Percentiles rank a stretch among this genome's conserved stretches.
phyloP scores from a whole-genome alignment of 2,797 vertebrate species.

The Zenarchopterus dispar region DNA sequence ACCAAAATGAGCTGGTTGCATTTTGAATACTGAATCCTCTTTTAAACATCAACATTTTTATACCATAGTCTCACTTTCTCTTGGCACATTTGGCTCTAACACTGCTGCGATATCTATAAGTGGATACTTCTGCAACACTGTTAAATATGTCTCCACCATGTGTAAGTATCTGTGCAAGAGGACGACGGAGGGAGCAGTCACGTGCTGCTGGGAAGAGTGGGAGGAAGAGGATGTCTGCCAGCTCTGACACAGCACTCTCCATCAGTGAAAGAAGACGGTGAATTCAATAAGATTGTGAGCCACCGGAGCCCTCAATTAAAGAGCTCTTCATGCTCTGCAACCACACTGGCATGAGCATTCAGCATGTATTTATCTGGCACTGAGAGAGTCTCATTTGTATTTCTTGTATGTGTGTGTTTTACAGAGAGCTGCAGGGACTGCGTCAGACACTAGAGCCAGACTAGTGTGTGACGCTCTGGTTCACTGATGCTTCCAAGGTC shows the following conservation, averaged over 20 bases:
- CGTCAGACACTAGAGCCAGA: constrained; percentile 63
- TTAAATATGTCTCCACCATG: constrained; percentile 27
- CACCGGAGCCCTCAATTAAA: constrained; percentile 13
- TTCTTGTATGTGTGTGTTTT: constrained; percentile 10
- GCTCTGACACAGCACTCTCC: constrained; percentile 72
- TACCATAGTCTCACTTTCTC: background rate
- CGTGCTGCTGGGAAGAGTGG: constrained; percentile 28
- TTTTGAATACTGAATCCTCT: too few species aligned
- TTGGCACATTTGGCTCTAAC: constrained; percentile 11
- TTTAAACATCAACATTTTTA: background rate
- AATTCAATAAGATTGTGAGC: constrained; percentile 41
- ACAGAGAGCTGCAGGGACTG: constrained; percentile 52
- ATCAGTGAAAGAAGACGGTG: constrained; percentile 21
- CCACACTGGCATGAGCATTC: constrained; percentile 32
- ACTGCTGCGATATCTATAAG: background rate
- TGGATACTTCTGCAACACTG: constrained; percentile 17
- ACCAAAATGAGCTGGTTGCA: too few species aligned
- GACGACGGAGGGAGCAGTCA: constrained; percentile 29
- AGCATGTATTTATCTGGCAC: constrained; percentile 18
- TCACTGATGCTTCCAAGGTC: constrained; percentile 64
- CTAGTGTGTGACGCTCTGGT: constrained; percentile 39
- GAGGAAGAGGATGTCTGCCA: constrained; percentile 54
- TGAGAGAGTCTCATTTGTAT: background rate
- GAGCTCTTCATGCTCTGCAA: constrained; percentile 34
- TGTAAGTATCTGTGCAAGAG: constrained; percentile 17